Evolutionary conservation across 2,113 vertebrate species (phyloP).

Genomic region (Tenebrosternarchus preto): DNA sequence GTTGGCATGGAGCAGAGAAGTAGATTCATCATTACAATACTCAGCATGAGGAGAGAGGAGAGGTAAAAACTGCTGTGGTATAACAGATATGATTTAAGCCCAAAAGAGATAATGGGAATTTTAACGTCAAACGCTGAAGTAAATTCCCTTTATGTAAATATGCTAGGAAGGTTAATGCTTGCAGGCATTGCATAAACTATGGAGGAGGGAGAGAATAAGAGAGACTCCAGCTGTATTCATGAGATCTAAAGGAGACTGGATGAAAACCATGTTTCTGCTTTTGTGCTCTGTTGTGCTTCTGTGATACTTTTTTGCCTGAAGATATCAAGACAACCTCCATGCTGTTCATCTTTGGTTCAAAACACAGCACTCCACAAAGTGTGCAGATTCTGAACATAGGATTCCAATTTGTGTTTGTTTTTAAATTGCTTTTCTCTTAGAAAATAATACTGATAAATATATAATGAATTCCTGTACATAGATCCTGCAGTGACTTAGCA

Average conservation of each 20-base stretch:
- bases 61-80: constrained; percentile 63
- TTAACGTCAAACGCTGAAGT: constrained; percentile 65
- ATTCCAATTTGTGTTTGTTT: not conserved
- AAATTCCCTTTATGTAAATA: constrained; percentile 70
- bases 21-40: constrained; percentile 79
- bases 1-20: constrained; percentile 71
- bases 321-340: not conserved
- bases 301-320: constrained; percentile 9
- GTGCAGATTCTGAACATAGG: not conserved
- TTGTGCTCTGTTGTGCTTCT: not conserved
- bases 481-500: constrained; percentile 1
- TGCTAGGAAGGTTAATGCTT: constrained; percentile 55
- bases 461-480: not conserved
- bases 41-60: constrained; percentile 65
- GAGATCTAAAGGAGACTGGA: constrained; percentile 17
- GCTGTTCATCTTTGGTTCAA: not conserved
- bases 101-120: constrained; percentile 65
- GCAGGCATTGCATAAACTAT: constrained; percentile 20
- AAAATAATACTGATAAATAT: too few relatives aligned
- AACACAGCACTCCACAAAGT: too few relatives aligned
- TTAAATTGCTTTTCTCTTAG: not conserved
- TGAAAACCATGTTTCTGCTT: constrained; percentile 13
- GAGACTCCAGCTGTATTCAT: constrained; percentile 23
- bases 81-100: constrained; percentile 65
- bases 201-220: not conserved